phyloP scores from a whole-genome alignment of 1,140 invertebrate genomes.

The Drosophila kikkawai region DNA sequence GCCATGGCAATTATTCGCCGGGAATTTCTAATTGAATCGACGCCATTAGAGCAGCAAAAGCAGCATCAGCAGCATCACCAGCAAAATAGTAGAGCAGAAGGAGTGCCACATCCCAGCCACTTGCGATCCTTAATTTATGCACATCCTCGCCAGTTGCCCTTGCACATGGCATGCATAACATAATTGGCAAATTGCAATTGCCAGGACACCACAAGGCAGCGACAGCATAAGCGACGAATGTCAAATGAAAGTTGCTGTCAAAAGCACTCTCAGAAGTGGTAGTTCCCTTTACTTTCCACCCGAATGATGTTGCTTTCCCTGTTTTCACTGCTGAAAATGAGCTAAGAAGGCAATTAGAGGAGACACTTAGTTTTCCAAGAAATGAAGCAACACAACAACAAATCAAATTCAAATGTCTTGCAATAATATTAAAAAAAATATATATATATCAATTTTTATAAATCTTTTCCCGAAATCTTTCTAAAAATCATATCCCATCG shows the following conservation, averaged over 20 bases:
- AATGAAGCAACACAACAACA: neutral
- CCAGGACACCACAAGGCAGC: constrained; percentile 39
- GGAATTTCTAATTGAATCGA: constrained; percentile 75
- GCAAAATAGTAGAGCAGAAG: neutral
- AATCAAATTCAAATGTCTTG: neutral
- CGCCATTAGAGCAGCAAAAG: constrained; percentile 38
- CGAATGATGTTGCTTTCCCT: neutral
- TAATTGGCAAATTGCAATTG: constrained; percentile 51
- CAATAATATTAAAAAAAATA: too few species aligned
- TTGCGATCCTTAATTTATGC: constrained; percentile 48
- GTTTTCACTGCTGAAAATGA: neutral
- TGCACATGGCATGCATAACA: constrained; percentile 45
- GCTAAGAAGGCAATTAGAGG: constrained; percentile 35
- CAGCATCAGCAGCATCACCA: neutral
- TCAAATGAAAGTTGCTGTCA: constrained; percentile 47
- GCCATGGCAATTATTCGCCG: constrained; percentile 62
- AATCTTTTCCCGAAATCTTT: too few species aligned
- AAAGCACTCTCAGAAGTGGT: constrained; percentile 4
- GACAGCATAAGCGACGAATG: constrained; percentile 24
- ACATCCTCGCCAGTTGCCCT: constrained; percentile 39
- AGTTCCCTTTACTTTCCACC: neutral
- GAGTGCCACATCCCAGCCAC: constrained; percentile 2
- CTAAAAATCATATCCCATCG: neutral
- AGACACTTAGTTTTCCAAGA: neutral
- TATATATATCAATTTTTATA: too few species aligned